Percentiles rank a stretch among this genome's conserved stretches.
These are phyloP conservation scores for Halcyon smyrnensis DNA, from an alignment of 2,797 vertebrate genomes.

Conservation along the genomic window DNA sequence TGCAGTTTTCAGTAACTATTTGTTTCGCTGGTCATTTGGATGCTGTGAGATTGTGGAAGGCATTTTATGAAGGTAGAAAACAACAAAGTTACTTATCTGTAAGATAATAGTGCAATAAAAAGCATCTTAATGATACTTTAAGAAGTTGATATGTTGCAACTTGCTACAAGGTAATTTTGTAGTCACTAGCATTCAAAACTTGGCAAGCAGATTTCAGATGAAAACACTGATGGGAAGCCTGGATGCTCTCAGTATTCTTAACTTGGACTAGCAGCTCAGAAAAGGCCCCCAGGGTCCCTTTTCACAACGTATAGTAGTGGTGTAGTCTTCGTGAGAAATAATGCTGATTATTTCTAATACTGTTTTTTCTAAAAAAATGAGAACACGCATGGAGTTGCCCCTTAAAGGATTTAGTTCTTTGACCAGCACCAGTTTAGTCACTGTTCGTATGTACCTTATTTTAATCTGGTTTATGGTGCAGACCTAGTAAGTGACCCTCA, in stretches of 20 bases:
- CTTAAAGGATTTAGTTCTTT: not conserved
- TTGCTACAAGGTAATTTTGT: not conserved
- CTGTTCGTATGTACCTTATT: not conserved
- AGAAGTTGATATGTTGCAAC: not conserved
- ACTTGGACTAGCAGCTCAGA: not conserved
- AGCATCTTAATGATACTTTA: not conserved
- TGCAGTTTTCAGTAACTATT: not conserved
- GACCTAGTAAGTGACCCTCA: not conserved
- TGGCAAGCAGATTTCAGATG: not conserved
- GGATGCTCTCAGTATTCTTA: not conserved
- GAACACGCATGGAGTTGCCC: not conserved
- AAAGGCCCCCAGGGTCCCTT: fast-evolving
- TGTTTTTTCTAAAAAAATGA: not conserved
- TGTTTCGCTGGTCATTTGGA: not conserved
- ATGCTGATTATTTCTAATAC: not conserved
- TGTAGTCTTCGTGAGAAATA: not conserved
- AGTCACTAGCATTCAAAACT: not conserved
- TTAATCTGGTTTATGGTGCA: not conserved
- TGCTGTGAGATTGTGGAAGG: not conserved
- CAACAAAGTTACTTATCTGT: not conserved
- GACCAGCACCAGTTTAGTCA: not conserved
- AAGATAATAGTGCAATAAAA: not conserved
- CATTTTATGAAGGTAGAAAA: not conserved
- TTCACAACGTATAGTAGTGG: not conserved
- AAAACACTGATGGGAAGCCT: not conserved